Evolutionary conservation across 2,797 vertebrate genomes (phyloP).

Genomic region (Pipistrellus nathusii): DNA sequence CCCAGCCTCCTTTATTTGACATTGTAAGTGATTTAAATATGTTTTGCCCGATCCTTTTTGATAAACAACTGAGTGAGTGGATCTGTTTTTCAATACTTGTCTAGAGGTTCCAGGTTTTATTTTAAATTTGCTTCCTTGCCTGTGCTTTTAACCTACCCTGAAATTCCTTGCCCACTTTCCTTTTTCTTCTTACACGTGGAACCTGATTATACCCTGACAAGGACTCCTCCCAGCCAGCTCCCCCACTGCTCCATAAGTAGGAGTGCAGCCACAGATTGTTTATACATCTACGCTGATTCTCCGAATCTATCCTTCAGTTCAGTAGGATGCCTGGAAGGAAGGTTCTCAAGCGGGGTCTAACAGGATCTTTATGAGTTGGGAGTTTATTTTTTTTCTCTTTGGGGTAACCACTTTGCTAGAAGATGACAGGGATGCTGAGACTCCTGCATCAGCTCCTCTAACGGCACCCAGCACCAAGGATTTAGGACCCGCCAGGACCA

Average conservation of each 20-base stretch:
- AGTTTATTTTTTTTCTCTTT: slow-evolving; percentile 76
- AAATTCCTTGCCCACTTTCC: background rate
- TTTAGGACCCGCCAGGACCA: slow-evolving; percentile 11
- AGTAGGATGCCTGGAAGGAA: slow-evolving; percentile 65
- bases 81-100: background rate
- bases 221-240: slow-evolving; percentile 44
- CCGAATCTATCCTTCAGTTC: slow-evolving; percentile 60
- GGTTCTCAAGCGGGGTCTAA: slow-evolving; percentile 69
- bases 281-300: background rate
- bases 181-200: slow-evolving; percentile 29
- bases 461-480: background rate
- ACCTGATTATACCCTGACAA: slow-evolving; percentile 38
- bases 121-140: background rate
- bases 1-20: slow-evolving; percentile 56
- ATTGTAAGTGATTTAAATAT: background rate
- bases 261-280: background rate
- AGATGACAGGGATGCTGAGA: slow-evolving; percentile 45
- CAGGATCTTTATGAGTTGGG: slow-evolving; percentile 69
- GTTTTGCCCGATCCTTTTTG: background rate
- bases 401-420: slow-evolving; percentile 34
- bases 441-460: background rate
- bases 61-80: background rate
- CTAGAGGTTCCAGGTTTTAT: background rate
- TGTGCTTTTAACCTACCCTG: background rate
- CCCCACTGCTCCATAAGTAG: background rate